These are phyloP conservation scores for Stenodera caucasica DNA, from an alignment of 2,888 invertebrate species.

Conservation along the genomic window DNA sequence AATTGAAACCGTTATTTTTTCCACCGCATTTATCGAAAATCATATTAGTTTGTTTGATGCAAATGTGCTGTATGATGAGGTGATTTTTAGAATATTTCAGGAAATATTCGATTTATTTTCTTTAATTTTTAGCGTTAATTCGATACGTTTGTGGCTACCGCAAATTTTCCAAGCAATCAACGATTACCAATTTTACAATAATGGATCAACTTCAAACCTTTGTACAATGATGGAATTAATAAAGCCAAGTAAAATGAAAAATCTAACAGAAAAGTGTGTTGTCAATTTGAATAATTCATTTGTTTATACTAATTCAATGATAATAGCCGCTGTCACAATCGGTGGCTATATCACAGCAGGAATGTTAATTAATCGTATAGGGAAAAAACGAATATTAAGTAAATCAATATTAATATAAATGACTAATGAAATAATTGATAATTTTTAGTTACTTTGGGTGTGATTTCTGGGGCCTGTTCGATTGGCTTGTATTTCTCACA, in stretches of 20 bases:
- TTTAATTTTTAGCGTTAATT: slow-evolving; percentile 63
- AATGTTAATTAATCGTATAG: slow-evolving; percentile 57
- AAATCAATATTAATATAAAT: slow-evolving; percentile 28
- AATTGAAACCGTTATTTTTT: slow-evolving; percentile 67
- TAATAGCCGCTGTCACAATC: slow-evolving; percentile 66
- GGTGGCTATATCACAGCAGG: slow-evolving; percentile 66
- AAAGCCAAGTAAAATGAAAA: slow-evolving; percentile 20
- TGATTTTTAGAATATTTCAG: slow-evolving; percentile 50
- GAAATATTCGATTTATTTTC: neutral
- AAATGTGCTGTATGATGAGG: slow-evolving; percentile 69
- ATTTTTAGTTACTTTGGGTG: slow-evolving; percentile 24
- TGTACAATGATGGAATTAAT: slow-evolving; percentile 59
- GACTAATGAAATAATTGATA: too few species aligned
- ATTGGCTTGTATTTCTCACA: slow-evolving; percentile 44
- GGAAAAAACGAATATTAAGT: slow-evolving; percentile 62
- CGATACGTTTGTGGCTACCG: slow-evolving; percentile 83
- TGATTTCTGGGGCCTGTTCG: slow-evolving; percentile 16
- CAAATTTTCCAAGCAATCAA: slow-evolving; percentile 76
- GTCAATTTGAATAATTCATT: slow-evolving; percentile 42
- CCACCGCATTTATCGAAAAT: slow-evolving; percentile 65
- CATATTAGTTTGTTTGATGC: slow-evolving; percentile 65
- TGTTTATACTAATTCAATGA: slow-evolving; percentile 71
- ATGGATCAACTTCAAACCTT: slow-evolving; percentile 50
- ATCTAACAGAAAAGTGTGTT: slow-evolving; percentile 24
- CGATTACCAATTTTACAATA: slow-evolving; percentile 46